A percentile compares a stretch with the other conserved stretches of the same genome.
phyloP scores from a whole-genome alignment of 2,888 invertebrate genomes.

The Macaria liturata region DNA sequence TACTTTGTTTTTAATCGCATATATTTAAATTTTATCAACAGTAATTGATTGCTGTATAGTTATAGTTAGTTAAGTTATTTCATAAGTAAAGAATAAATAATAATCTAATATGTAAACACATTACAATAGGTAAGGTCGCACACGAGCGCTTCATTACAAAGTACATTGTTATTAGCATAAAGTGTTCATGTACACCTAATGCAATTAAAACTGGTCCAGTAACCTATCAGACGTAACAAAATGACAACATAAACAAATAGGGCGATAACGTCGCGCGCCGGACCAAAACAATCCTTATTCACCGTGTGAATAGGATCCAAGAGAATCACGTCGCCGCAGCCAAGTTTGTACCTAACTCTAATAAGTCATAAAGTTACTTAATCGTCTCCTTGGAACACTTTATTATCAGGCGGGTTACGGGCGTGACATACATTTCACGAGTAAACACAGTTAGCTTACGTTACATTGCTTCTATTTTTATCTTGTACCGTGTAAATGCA shows the following conservation, averaged over 20 bases:
- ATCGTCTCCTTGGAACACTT: slow-evolving; percentile 78
- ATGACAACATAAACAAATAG: slow-evolving; percentile 16
- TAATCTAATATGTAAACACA: too few relatives aligned
- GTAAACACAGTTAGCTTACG: slow-evolving; percentile 58
- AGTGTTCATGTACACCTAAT: slow-evolving; percentile 3
- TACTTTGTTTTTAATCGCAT: too few relatives aligned
- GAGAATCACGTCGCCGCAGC: slow-evolving; percentile 35
- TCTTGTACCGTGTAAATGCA: slow-evolving; percentile 20
- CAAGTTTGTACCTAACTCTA: slow-evolving; percentile 30
- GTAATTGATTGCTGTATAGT: too few relatives aligned
- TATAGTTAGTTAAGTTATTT: too few relatives aligned
- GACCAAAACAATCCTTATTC: slow-evolving; percentile 38
- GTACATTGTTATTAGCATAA: neutral
- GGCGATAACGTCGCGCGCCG: slow-evolving; percentile 12
- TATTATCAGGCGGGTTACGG: slow-evolving; percentile 75
- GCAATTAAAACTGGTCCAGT: slow-evolving; percentile 10
- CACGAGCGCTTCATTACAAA: too few relatives aligned
- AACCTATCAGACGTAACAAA: slow-evolving; percentile 8
- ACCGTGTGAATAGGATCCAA: slow-evolving; percentile 37
- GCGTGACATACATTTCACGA: slow-evolving; percentile 71
- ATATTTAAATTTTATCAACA: too few relatives aligned
- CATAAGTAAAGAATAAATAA: too few relatives aligned
- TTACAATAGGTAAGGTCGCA: too few relatives aligned
- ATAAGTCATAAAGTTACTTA: slow-evolving; percentile 66
- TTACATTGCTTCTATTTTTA: slow-evolving; percentile 41